phyloP scores from a whole-genome alignment of 2,888 invertebrate genomes.

The Amorpha juglandis region DNA sequence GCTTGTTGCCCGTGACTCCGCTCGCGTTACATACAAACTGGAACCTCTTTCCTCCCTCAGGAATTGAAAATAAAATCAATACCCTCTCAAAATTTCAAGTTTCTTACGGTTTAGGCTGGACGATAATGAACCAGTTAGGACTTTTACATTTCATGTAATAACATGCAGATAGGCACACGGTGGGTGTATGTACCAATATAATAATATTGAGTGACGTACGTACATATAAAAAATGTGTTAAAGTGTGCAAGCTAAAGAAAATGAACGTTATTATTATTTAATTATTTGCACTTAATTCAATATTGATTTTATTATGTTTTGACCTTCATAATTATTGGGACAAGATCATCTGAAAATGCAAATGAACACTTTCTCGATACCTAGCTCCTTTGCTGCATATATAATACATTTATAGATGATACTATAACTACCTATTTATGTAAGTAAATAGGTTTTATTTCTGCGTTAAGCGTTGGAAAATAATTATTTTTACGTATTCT shows the following conservation, averaged over 20 bases:
- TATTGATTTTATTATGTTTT: conserved; percentile 22
- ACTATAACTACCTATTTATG: background rate
- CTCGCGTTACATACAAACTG: too few species aligned
- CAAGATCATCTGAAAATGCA: conserved; percentile 25
- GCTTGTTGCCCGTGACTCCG: too few species aligned
- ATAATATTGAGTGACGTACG: background rate
- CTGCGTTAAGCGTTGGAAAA: too few species aligned
- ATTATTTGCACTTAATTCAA: conserved; percentile 26
- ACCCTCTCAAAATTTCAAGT: too few species aligned
- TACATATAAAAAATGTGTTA: background rate
- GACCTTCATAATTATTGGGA: conserved; percentile 23
- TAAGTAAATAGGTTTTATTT: background rate
- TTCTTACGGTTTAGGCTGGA: too few species aligned
- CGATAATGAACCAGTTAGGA: too few species aligned
- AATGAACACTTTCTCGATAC: conserved; percentile 29
- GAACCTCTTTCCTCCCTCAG: too few species aligned
- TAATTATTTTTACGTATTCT: too few species aligned
- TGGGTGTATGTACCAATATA: too few species aligned
- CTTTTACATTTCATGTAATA: too few species aligned
- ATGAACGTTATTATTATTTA: conserved; percentile 23
- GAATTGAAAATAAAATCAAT: too few species aligned
- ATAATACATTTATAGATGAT: background rate
- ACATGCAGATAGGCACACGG: too few species aligned
- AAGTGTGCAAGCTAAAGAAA: background rate
- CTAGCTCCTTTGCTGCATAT: background rate